Evolutionary conservation across 2,888 invertebrate genomes (phyloP).

Genomic region (Meta bourneti): DNA sequence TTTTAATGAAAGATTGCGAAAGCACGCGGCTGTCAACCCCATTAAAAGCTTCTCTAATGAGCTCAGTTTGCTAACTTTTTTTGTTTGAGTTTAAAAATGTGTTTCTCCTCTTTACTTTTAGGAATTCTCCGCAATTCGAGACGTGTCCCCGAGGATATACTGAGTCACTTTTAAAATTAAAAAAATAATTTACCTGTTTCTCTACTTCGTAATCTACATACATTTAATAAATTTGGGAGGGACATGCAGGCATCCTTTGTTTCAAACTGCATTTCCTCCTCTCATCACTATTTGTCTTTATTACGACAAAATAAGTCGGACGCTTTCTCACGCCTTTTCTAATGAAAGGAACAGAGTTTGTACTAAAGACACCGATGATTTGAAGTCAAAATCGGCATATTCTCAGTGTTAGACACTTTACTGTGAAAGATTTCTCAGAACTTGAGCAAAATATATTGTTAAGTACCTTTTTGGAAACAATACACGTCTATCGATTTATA

Average conservation of each 20-base stretch:
- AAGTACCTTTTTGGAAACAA: too few relatives aligned
- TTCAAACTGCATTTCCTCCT: constrained; percentile 2
- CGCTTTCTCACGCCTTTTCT: constrained; percentile 21
- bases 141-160: constrained; percentile 34
- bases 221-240: constrained; percentile 35
- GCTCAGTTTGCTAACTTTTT: constrained; percentile 30
- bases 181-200: constrained; percentile 69
- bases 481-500: too few relatives aligned
- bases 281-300: constrained; percentile 50
- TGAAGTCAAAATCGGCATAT: too few relatives aligned
- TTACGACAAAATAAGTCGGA: constrained; percentile 42
- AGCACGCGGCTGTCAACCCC: constrained; percentile 33
- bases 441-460: too few relatives aligned
- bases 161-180: constrained; percentile 51
- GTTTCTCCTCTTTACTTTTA: neutral
- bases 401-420: too few relatives aligned
- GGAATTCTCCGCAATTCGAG: constrained; percentile 13
- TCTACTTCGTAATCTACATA: constrained; percentile 30
- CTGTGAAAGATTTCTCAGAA: too few relatives aligned
- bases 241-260: constrained; percentile 21
- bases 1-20: constrained; percentile 70
- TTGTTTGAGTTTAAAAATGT: constrained; percentile 1
- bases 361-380: neutral
- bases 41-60: constrained; percentile 72
- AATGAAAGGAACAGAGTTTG: constrained; percentile 5